Conservation (phyloP, 2,113 vertebrate species). For the Scopus umbretta region DNA sequence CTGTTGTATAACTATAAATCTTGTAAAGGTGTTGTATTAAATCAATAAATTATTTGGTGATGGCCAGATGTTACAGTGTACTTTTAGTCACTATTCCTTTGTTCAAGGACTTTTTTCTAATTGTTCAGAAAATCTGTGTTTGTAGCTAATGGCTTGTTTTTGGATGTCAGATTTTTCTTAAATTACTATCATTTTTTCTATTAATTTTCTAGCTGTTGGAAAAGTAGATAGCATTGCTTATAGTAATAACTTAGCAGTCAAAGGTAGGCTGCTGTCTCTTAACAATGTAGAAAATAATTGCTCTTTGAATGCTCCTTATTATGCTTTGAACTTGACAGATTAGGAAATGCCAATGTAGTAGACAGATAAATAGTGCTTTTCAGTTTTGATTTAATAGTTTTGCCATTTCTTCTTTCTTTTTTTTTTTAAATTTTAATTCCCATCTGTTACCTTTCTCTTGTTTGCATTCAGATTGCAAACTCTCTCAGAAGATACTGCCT, state of each 20-base stretch:
- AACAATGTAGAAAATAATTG: background rate
- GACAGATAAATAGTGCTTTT: conserved; percentile 14
- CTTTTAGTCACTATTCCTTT: background rate
- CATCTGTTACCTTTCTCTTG: background rate
- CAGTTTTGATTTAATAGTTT: conserved; percentile 12
- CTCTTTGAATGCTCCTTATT: background rate
- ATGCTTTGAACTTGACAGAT: background rate
- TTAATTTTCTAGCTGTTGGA: background rate
- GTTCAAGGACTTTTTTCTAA: background rate
- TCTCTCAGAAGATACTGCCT: background rate
- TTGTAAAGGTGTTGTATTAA: background rate
- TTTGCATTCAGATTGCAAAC: background rate
- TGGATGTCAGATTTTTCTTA: background rate
- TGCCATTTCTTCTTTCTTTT: background rate
- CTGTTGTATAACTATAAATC: background rate
- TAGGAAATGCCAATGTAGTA: background rate
- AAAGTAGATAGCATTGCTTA: background rate
- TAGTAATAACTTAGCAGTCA: background rate
- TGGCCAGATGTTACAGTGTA: background rate
- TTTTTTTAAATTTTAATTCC: background rate
- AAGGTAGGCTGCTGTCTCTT: background rate
- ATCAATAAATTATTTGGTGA: background rate
- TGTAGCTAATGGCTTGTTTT: background rate
- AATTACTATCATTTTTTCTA: background rate
- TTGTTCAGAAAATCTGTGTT: background rate